Base-by-base conservation (phyloP, 2,113 vertebrate genomes). In the Amphilophus citrinellus region DNA sequence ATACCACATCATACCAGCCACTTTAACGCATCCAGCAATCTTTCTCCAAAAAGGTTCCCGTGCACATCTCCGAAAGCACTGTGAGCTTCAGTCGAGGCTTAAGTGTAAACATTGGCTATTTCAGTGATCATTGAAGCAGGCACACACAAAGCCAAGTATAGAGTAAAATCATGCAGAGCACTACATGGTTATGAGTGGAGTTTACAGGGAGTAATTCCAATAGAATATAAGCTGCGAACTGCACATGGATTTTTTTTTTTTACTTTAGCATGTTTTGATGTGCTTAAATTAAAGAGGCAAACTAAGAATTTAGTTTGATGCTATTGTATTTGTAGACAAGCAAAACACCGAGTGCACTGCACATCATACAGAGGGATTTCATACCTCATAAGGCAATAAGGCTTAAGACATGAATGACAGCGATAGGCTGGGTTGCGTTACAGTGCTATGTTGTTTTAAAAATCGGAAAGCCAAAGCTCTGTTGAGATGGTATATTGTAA, bases 301-400 rank as follows among this genome's bases (percentile, higher is more conserved):
- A 86, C 59, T 35, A 79, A 66, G 56, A 50, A 85, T 82, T 57
- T 77, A 61, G 68, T 50, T 79, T 68, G 13, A 80, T 27, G 42
- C 20, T 61, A 20, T 37, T 53, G 82, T 71, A 56, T 56, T 68
- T 81, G 50, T 77, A 60, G 82, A 90, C 77, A 57, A 85, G 91
- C 81, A 80, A 71, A 89, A 84, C 83, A 83, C 83, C 7, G 32
- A 73, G 84, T 89, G 88, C 60, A n/a, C 81, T 83, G 91, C 90
- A 89, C 83, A 90, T 91, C 77, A 39, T 84, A 53, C 56, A 81
- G 84, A 88, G 82, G 83, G 82, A 79, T 86, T 61, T 65, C 22
- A 87, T 77, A 86, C 91, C 84, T 90, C 88, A 88, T 95, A 95
- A 95, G 95, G 95, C 95, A 95, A 94, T 86, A 88, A 93, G 94